Percentiles rank a stretch among this genome's conserved stretches.
Evolutionary conservation across 2,797 vertebrate genomes (phyloP).

Genomic region (Poeciliopsis turneri): DNA sequence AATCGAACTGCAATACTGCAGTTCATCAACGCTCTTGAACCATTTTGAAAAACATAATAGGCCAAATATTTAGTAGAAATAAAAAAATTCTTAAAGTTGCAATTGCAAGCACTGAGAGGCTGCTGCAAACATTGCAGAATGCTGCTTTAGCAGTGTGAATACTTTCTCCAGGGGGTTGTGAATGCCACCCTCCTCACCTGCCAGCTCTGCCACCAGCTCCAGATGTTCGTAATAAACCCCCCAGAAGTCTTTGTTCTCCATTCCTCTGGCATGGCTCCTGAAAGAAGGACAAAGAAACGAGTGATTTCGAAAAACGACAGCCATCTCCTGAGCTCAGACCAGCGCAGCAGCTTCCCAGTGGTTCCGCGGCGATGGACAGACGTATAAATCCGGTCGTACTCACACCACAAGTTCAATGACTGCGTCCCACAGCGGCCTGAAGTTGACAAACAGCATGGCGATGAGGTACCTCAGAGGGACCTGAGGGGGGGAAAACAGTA

Average conservation of each 20-base stretch:
- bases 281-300: background rate
- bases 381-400: slow-evolving; percentile 59
- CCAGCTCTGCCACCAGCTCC: slow-evolving; percentile 86
- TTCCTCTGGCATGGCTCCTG: slow-evolving; percentile 92
- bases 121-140: background rate
- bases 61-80: no score
- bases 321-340: background rate
- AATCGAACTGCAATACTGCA: background rate
- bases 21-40: background rate
- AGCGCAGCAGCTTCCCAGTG: background rate
- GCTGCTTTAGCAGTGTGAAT: background rate
- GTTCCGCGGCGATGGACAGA: background rate
- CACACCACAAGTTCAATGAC: slow-evolving; percentile 92
- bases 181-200: slow-evolving; percentile 77
- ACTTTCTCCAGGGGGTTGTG: background rate
- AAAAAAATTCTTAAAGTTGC: background rate
- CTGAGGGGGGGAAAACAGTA: slow-evolving; percentile 66
- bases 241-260: slow-evolving; percentile 98
- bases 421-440: slow-evolving; percentile 92
- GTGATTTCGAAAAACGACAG: background rate
- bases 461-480: slow-evolving; percentile 93
- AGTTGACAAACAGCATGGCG: slow-evolving; percentile 95
- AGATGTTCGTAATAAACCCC: slow-evolving; percentile 90
- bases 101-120: background rate
- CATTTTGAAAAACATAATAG: background rate